phyloP scores from a whole-genome alignment of 2,888 invertebrate genomes.

The Ferdinandea cuprea region DNA sequence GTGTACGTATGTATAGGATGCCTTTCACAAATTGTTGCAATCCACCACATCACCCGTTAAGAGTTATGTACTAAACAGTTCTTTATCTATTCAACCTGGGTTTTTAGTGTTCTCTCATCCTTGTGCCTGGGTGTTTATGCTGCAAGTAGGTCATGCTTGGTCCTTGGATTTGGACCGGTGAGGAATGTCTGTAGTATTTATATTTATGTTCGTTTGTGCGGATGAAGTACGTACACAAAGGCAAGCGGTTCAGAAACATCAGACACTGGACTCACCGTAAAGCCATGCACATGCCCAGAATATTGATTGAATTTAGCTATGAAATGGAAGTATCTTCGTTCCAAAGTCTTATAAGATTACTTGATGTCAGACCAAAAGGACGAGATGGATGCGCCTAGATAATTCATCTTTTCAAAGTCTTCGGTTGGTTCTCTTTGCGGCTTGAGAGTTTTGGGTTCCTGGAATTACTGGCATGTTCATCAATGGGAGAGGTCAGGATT shows the following conservation, averaged over 20 bases:
- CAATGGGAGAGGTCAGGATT: background rate
- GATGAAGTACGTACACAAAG: constrained; percentile 3
- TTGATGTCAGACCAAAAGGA: constrained; percentile 42
- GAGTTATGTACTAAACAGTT: constrained; percentile 13
- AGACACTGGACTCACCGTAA: constrained; percentile 4
- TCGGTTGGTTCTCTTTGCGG: background rate
- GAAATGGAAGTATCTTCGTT: constrained; percentile 27
- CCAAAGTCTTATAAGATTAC: constrained; percentile 44
- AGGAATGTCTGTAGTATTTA: constrained; percentile 36
- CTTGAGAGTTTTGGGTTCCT: background rate
- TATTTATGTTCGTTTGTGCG: constrained; percentile 29
- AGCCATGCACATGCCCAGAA: background rate
- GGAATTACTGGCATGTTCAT: background rate
- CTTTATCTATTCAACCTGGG: constrained; percentile 39
- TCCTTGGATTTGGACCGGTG: constrained; percentile 15
- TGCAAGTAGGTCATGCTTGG: constrained; percentile 55
- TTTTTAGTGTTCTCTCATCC: constrained; percentile 5
- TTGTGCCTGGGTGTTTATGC: constrained; percentile 34
- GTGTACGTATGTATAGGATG: too few relatives aligned
- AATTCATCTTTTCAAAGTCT: constrained; percentile 22
- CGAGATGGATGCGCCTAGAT: constrained; percentile 28
- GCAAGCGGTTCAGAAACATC: constrained; percentile 5
- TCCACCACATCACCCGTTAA: background rate
- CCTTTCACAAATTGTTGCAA: background rate
- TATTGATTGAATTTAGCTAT: constrained; percentile 59